Conservation (phyloP, 2,888 invertebrate genomes). For the Microplitis manilae region DNA sequence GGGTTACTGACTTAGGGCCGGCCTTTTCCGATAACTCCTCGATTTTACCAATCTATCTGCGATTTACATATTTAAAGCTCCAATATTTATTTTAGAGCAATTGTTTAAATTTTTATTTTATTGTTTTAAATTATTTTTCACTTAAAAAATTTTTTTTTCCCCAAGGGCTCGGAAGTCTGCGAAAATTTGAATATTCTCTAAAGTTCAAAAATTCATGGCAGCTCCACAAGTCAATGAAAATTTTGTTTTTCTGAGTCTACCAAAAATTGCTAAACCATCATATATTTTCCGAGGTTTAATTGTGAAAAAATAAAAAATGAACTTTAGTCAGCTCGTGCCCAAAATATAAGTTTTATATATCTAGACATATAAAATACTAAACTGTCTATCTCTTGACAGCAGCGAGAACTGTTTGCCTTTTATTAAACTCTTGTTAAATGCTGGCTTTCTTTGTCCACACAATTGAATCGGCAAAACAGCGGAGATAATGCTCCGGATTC, state of each 20-base stretch:
- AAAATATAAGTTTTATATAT: too few relatives aligned
- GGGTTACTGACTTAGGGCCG: conserved; percentile 61
- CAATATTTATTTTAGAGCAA: background rate
- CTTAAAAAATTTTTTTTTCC: too few relatives aligned
- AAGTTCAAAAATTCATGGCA: too few relatives aligned
- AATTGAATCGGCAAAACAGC: conserved; percentile 71
- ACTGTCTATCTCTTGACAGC: conserved; percentile 11
- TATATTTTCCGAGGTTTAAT: too few relatives aligned
- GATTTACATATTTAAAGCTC: conserved; percentile 17
- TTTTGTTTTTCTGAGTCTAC: too few relatives aligned
- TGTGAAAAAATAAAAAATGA: background rate
- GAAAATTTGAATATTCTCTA: too few relatives aligned
- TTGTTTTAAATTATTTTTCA: background rate
- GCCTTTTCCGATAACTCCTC: conserved; percentile 4
- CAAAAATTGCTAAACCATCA: too few relatives aligned
- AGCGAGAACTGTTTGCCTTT: conserved; percentile 68
- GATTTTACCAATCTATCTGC: background rate
- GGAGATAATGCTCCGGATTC: conserved; percentile 65
- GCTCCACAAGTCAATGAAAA: too few relatives aligned
- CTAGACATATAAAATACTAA: conserved; percentile 4
- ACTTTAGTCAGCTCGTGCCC: background rate
- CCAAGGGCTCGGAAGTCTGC: too few relatives aligned
- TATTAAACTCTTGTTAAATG: conserved; percentile 72
- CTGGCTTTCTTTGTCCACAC: conserved; percentile 69
- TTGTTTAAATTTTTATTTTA: background rate